These are phyloP conservation scores for Pachypanchax playfairii DNA, from an alignment of 2,113 vertebrate species.

Conservation along the genomic window DNA sequence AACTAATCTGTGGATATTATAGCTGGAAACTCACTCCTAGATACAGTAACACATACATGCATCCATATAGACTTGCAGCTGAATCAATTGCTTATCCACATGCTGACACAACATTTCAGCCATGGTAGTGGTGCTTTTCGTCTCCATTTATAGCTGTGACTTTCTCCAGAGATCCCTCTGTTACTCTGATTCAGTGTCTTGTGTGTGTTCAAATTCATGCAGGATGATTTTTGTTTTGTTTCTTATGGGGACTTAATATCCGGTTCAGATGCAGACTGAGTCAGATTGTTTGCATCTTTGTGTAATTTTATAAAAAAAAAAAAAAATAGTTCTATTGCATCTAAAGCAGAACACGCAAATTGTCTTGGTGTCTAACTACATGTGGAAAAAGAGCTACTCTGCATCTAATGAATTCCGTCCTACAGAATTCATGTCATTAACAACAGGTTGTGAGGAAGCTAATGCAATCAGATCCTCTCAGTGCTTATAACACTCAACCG, in stretches of 20 bases:
- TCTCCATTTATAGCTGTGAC: slow-evolving; percentile 31
- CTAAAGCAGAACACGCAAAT: slow-evolving; percentile 35
- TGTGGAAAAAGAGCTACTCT: slow-evolving; percentile 23
- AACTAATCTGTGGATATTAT: slow-evolving; percentile 63
- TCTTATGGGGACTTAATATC: background rate
- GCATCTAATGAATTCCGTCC: slow-evolving; percentile 61
- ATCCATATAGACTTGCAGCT: slow-evolving; percentile 28
- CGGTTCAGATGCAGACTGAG: background rate
- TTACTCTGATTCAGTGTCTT: slow-evolving; percentile 1
- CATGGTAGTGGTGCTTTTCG: slow-evolving; percentile 22
- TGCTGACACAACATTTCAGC: slow-evolving; percentile 56
- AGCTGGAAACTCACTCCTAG: slow-evolving; percentile 47
- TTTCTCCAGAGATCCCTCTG: slow-evolving; percentile 28
- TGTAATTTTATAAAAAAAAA: background rate
- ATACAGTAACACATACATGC: slow-evolving; percentile 26
- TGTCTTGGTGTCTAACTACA: slow-evolving; percentile 31
- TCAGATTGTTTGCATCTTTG: background rate
- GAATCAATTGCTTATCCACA: slow-evolving; percentile 21
- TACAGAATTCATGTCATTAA: slow-evolving; percentile 59
- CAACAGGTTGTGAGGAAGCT: slow-evolving; percentile 52
- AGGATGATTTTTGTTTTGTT: background rate
- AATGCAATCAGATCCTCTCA: slow-evolving; percentile 54
- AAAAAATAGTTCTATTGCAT: slow-evolving; percentile 25
- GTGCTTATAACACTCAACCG: slow-evolving; percentile 46
- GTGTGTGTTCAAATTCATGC: slow-evolving; percentile 1